Evolutionary conservation across 2,888 invertebrate genomes (phyloP).

Genomic region (Neuroscelio doddi): DNA sequence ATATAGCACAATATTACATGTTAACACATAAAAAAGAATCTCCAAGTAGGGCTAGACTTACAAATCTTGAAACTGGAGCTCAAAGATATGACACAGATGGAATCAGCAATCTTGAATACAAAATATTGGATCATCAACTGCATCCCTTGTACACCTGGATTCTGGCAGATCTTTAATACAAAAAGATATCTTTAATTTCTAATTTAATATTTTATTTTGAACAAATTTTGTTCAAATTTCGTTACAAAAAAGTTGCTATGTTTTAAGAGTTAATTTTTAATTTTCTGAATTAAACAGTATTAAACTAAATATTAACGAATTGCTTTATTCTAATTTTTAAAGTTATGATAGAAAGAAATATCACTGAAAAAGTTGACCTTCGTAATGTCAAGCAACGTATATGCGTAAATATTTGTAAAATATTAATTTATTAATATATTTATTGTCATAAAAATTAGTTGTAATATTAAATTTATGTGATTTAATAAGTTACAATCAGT

Average conservation of each 20-base stretch:
- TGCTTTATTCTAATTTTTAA: too few relatives aligned
- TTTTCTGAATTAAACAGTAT: too few relatives aligned
- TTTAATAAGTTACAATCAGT: too few relatives aligned
- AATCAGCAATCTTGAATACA: constrained; percentile 66
- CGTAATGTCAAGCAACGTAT: too few relatives aligned
- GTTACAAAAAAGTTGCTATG: too few relatives aligned
- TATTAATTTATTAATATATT: too few relatives aligned
- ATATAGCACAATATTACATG: constrained; percentile 81
- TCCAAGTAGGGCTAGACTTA: constrained; percentile 72
- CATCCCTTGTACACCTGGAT: constrained; percentile 69
- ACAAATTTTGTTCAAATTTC: background rate
- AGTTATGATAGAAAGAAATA: too few relatives aligned
- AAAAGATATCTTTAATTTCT: constrained; percentile 2
- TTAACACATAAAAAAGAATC: constrained; percentile 76
- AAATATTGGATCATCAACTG: constrained; percentile 65
- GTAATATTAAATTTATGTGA: too few relatives aligned
- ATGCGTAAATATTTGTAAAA: too few relatives aligned
- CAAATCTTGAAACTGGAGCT: constrained; percentile 62
- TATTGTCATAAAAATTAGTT: too few relatives aligned
- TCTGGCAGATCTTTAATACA: constrained; percentile 61
- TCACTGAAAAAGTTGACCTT: too few relatives aligned
- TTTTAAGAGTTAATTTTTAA: background rate
- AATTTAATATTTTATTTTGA: constrained; percentile 2
- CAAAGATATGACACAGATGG: constrained; percentile 67
- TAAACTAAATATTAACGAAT: too few relatives aligned